phyloP scores from a whole-genome alignment of 2,113 vertebrate species.

The Trachemys scripta region DNA sequence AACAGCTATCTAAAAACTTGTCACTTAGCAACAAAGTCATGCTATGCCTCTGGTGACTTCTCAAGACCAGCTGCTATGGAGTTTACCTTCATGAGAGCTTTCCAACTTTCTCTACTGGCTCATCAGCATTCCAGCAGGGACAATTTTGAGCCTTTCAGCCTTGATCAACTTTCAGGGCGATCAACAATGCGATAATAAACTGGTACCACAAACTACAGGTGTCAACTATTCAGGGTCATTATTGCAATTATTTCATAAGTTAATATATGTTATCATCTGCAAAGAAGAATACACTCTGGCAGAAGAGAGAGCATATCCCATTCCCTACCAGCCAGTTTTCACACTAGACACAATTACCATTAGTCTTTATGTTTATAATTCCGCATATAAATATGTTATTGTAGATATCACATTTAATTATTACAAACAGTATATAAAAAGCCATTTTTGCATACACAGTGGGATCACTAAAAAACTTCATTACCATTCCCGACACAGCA shows the following conservation, averaged over 20 bases:
- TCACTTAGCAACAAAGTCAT: background rate
- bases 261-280: fast-evolving
- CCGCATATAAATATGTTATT: background rate
- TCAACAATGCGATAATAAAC: background rate
- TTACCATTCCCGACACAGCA: background rate
- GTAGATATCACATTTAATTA: background rate
- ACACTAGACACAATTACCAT: background rate
- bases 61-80: background rate
- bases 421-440: background rate
- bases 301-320: background rate
- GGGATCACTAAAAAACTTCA: background rate
- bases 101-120: background rate
- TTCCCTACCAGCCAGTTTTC: background rate
- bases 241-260: background rate
- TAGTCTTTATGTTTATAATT: background rate
- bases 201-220: background rate
- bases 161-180: fast-evolving
- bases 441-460: background rate
- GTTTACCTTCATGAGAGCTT: background rate
- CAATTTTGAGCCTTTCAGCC: background rate
- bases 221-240: background rate
- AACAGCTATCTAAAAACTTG: background rate
- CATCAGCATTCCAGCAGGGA: background rate
- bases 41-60: too few species aligned
- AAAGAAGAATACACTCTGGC: fast-evolving